Conservation (phyloP, 1,140 invertebrate species). For the Scaptodrosophila lebanonensis region DNA sequence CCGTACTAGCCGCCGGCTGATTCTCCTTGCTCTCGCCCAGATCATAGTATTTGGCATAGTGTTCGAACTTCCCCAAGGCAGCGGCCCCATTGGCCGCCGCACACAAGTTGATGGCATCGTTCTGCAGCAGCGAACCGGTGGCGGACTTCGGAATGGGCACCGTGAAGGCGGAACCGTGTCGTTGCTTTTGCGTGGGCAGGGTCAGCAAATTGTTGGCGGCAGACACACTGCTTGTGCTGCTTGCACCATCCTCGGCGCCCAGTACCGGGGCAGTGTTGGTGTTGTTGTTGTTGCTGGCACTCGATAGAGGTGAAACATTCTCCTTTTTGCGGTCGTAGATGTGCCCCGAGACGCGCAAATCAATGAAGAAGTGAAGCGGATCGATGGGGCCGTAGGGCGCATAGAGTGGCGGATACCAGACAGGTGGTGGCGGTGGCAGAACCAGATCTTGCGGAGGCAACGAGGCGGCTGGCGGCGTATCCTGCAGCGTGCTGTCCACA, state of each 20-base stretch:
- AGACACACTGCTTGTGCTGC: not conserved
- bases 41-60: conserved; percentile 75
- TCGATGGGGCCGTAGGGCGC: conserved; percentile 87
- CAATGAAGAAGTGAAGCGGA: conserved; percentile 89
- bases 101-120: conserved; percentile 50
- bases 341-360: conserved; percentile 87
- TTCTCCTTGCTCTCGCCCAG: conserved; percentile 73
- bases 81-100: conserved; percentile 10
- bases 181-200: conserved; percentile 74
- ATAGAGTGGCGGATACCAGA: conserved; percentile 86
- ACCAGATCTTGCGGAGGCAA: conserved; percentile 79
- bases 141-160: conserved; percentile 79
- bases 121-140: conserved; percentile 23
- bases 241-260: conserved; percentile 16
- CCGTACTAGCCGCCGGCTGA: conserved; percentile 48
- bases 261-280: conserved; percentile 1
- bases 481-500: conserved; percentile 60
- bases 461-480: conserved; percentile 69
- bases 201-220: conserved; percentile 33
- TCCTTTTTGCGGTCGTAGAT: conserved; percentile 86
- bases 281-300: conserved; percentile 36
- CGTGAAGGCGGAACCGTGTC: conserved; percentile 83
- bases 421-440: conserved; percentile 82
- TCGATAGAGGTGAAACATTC: conserved; percentile 71
- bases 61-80: conserved; percentile 59